Evolutionary conservation across 2,888 invertebrate genomes (phyloP), one percentile per base, ranked within the genome.

Genomic region (Lepidocyrtoides sp.): DNA sequence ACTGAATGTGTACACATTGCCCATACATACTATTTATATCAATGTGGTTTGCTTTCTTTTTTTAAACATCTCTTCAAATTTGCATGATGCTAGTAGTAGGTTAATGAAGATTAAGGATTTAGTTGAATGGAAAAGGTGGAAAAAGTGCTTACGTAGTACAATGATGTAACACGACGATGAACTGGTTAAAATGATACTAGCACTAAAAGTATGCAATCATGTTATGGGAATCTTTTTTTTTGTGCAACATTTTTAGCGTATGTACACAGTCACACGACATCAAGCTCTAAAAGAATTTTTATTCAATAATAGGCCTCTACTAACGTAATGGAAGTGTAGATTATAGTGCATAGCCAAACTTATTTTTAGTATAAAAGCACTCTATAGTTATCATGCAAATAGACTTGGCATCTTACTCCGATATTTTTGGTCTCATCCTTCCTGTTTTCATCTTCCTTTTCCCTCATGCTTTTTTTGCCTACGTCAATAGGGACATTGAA

Each of bases 401-500:
- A 82, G 72, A 89, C 51, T 89, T 89, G 89, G 89, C 89, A 89
- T 89, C 82, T 82, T 57, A 82, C 60, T 54, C 82, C 41, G 89
- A 72, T 89, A 89, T 89, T 89, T 88, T 89, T 89, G 82, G 89
- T 89, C 60, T 72, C 66, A 88, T 72, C 69, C 85, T 54, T 85
- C 84, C 48, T 69, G 79, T 72, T 51, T 88, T 81, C 32, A 69
- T 79, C 29, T 32, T 75, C 29, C 79, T 51, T 12, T 77, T 54
- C 32, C 60, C 36, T 82, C 41, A 20, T 60, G 26, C 57, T n/a
- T n/a, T 60, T 41, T 48, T 69, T 69, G 88, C 81, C 72, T 82
- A 83, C 89, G 89, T 89, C 89, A 89, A 89, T 89, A 89, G 82
- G 88, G 82, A 89, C 89, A 89, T 82, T 89, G 89, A 89, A 83